Conservation (phyloP, 2,113 vertebrate species). For the Chlorocebus sabaeus region DNA sequence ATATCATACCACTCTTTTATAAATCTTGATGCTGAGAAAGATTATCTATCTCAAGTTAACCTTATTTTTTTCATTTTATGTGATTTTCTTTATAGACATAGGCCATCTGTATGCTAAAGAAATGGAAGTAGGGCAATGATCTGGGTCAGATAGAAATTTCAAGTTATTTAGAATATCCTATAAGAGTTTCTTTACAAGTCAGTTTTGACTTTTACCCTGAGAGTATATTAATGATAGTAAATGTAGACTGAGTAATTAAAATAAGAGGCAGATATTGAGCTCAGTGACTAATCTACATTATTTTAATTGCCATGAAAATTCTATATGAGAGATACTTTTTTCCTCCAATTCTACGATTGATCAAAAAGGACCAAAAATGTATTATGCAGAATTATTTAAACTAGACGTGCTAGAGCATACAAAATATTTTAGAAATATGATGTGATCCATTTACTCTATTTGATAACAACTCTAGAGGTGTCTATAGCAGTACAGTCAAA, state of each 20-base stretch:
- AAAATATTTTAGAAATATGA: not conserved
- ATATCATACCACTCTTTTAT: not conserved
- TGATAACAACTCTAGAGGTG: not conserved
- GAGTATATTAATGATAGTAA: not conserved
- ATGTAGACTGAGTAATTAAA: not conserved
- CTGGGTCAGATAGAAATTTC: conserved; percentile 20
- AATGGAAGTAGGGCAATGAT: not conserved
- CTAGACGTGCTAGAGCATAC: not conserved
- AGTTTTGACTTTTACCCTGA: not conserved
- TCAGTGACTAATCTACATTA: conserved; percentile 27
- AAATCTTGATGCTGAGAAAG: not conserved
- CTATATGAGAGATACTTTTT: not conserved
- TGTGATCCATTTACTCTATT: not conserved
- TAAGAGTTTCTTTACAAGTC: not conserved
- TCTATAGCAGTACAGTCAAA: not conserved
- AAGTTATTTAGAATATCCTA: not conserved
- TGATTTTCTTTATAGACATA: not conserved
- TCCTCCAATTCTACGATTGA: not conserved
- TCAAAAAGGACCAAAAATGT: not conserved
- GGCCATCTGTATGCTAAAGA: not conserved
- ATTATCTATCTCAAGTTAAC: not conserved
- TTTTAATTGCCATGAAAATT: conserved; percentile 41
- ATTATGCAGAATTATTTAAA: not conserved
- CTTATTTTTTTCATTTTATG: not conserved
- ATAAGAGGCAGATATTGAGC: not conserved